These are phyloP conservation scores for Fissipunctia ypsillon DNA, from an alignment of 2,888 invertebrate genomes.

Conservation along the genomic window DNA sequence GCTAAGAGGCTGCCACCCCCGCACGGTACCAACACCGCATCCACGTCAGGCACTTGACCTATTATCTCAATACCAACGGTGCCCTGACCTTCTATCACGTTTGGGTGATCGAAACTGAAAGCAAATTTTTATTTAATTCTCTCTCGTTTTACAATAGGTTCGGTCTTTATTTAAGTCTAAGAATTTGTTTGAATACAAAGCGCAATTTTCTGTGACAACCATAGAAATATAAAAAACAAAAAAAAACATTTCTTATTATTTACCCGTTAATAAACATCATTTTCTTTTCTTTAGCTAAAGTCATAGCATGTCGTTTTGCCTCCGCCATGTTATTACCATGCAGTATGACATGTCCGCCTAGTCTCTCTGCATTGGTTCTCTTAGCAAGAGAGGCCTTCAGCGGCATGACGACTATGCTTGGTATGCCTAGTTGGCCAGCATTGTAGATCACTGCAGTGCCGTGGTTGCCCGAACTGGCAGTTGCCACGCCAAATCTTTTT, in stretches of 20 bases:
- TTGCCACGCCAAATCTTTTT: slow-evolving; percentile 94
- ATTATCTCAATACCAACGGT: slow-evolving; percentile 97
- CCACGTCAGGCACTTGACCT: slow-evolving; percentile 96
- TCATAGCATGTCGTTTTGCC: slow-evolving; percentile 94
- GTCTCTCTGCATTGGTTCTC: slow-evolving; percentile 90
- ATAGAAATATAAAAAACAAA: too few relatives aligned
- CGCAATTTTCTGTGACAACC: slow-evolving; percentile 41
- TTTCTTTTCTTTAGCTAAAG: slow-evolving; percentile 92
- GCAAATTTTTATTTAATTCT: background rate
- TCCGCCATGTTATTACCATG: slow-evolving; percentile 94
- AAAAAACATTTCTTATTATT: too few relatives aligned
- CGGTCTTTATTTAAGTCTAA: background rate
- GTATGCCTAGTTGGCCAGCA: slow-evolving; percentile 92
- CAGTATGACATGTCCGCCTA: slow-evolving; percentile 75
- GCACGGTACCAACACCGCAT: slow-evolving; percentile 97
- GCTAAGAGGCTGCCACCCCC: slow-evolving; percentile 98
- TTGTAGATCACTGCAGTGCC: slow-evolving; percentile 95
- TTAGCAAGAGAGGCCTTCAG: slow-evolving; percentile 96
- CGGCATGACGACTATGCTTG: slow-evolving; percentile 97
- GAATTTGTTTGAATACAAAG: background rate
- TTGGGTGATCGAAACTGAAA: slow-evolving; percentile 96
- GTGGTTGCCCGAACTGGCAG: slow-evolving; percentile 98
- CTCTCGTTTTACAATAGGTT: slow-evolving; percentile 1
- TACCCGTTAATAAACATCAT: slow-evolving; percentile 97
- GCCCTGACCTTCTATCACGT: slow-evolving; percentile 98